Conservation (phyloP, 2,888 invertebrate genomes). For the Dryomyza anilis region DNA sequence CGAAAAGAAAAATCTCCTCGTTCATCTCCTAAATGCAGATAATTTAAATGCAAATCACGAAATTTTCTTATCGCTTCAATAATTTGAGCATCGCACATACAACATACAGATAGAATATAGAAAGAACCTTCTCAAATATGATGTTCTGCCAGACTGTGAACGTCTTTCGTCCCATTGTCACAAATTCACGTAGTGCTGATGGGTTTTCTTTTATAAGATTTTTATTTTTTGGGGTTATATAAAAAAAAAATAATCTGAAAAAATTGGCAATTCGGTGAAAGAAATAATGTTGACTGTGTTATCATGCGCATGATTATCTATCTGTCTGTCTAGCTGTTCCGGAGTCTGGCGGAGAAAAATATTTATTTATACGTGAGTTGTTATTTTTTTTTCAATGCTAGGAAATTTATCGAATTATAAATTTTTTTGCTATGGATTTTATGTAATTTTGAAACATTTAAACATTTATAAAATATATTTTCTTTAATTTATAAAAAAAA, state of each 20-base stretch:
- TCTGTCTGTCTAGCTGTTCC: too few species aligned
- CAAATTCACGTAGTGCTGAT: background rate
- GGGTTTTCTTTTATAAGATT: background rate
- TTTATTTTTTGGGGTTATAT: background rate
- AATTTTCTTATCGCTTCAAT: slow-evolving; percentile 18
- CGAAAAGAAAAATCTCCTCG: too few species aligned
- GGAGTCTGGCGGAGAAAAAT: background rate
- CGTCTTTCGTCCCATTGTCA: background rate
- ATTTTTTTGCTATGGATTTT: too few species aligned
- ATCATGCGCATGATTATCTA: too few species aligned
- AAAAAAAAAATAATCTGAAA: background rate
- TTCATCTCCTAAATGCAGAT: too few species aligned
- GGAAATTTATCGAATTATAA: too few species aligned
- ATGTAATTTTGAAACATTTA: too few species aligned
- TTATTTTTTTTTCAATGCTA: background rate
- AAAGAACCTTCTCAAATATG: background rate
- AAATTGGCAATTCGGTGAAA: background rate
- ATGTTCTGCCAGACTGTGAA: background rate
- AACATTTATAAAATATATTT: too few species aligned
- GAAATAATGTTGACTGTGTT: too few species aligned
- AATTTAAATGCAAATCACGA: slow-evolving; percentile 22
- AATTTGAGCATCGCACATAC: background rate
- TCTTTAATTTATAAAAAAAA: too few species aligned
- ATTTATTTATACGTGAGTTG: background rate
- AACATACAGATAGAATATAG: background rate